phyloP scores from a whole-genome alignment of 2,797 vertebrate genomes.

The Macrochelys suwanniensis region DNA sequence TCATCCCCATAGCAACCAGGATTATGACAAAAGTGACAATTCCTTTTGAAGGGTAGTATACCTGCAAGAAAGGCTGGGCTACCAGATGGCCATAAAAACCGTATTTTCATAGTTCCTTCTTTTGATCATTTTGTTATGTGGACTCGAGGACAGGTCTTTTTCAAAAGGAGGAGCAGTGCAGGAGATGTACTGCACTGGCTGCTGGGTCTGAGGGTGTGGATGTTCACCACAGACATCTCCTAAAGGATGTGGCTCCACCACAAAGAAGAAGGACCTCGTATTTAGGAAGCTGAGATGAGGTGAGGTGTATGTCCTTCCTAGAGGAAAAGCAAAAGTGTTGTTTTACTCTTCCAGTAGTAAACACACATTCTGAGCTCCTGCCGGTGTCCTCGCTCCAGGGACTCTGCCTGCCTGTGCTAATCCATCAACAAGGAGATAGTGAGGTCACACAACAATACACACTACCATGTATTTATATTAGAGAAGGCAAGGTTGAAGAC shows the following conservation, averaged over 20 bases:
- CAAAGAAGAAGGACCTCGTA: not conserved
- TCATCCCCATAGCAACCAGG: not conserved
- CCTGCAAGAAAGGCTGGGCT: not conserved
- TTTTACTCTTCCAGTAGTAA: not conserved
- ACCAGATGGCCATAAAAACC: not conserved
- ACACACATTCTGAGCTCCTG: not conserved
- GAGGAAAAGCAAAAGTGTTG: not conserved
- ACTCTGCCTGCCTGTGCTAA: not conserved
- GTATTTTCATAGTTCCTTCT: not conserved
- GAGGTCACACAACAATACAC: not conserved
- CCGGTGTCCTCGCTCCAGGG: not conserved
- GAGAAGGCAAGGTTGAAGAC: not conserved
- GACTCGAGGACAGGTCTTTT: not conserved
- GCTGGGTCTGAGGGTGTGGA: too few relatives aligned
- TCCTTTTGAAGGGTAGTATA: not conserved
- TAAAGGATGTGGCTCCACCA: not conserved
- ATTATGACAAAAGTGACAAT: not conserved
- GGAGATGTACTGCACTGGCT: too few relatives aligned
- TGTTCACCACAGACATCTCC: too few relatives aligned
- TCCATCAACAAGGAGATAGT: too few relatives aligned
- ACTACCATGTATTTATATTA: not conserved
- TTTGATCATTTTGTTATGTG: not conserved
- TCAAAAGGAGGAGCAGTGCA: not conserved
- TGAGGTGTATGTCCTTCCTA: not conserved
- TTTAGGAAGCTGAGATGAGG: not conserved